Conservation (phyloP, 1,140 invertebrate species). For the Lucilia sericata region DNA sequence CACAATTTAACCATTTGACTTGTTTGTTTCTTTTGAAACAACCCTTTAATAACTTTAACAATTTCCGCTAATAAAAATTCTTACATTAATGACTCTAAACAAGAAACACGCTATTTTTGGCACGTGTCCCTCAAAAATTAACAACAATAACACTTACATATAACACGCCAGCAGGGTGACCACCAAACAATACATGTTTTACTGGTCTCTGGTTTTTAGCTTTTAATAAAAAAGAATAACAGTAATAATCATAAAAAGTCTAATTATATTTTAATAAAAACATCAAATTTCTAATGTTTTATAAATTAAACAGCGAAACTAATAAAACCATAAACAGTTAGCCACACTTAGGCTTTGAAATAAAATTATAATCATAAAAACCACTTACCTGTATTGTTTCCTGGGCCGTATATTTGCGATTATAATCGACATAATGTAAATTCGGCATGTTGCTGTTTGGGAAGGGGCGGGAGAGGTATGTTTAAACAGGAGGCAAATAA, state of each 20-base stretch:
- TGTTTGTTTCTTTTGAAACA: neutral
- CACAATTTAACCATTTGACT: neutral
- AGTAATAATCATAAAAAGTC: neutral
- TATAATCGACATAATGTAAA: conserved; percentile 66
- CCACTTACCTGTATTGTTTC: conserved; percentile 67
- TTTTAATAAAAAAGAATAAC: neutral
- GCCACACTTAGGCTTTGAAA: neutral
- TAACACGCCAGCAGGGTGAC: neutral
- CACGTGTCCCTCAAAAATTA: conserved; percentile 30
- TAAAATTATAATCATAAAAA: neutral
- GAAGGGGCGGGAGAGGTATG: neutral
- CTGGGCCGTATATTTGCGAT: conserved; percentile 67
- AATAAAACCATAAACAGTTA: neutral
- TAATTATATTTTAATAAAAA: neutral
- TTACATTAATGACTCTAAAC: conserved; percentile 4
- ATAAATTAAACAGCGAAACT: neutral
- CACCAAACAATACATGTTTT: neutral
- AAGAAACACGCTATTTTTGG: neutral
- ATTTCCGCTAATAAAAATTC: conserved; percentile 13
- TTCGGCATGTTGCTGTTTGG: conserved; percentile 60
- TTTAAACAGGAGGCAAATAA: neutral
- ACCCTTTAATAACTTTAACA: neutral
- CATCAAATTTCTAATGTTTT: neutral
- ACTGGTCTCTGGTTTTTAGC: neutral
- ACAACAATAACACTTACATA: conserved; percentile 3